phyloP scores from a whole-genome alignment of 2,888 invertebrate species.

The Muscina levida region DNA sequence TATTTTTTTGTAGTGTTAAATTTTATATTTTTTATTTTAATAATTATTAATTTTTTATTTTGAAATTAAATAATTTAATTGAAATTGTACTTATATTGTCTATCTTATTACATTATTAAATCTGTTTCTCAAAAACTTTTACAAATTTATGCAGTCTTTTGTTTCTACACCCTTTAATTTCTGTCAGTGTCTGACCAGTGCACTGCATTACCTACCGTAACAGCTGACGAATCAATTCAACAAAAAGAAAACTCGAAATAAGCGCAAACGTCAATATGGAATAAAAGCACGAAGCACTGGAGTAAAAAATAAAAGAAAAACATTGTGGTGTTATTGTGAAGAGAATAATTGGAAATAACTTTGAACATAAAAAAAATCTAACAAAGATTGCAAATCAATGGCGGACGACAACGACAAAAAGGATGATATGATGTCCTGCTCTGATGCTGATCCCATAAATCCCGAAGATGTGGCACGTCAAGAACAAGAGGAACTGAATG shows the following conservation, averaged over 20 bases:
- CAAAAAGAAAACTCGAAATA: constrained; percentile 2
- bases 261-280: constrained; percentile 27
- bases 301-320: background rate
- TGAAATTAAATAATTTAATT: no score
- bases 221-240: constrained; percentile 50
- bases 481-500: constrained; percentile 81
- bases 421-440: constrained; percentile 41
- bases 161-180: no score
- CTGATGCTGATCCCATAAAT: constrained; percentile 75
- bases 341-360: background rate
- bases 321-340: background rate
- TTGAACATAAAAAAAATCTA: background rate
- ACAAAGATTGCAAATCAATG: constrained; percentile 29
- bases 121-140: no score
- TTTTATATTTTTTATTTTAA: no score
- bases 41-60: no score
- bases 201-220: constrained; percentile 21
- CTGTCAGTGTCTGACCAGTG: background rate
- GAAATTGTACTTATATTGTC: no score
- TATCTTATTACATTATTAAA: no score
- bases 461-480: constrained; percentile 73
- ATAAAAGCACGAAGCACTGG: background rate
- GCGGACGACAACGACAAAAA: constrained; percentile 47
- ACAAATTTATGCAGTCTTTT: no score
- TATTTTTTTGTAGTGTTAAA: no score